phyloP scores from a whole-genome alignment of 1,140 invertebrate species.

The Drosophila punjabiensis region DNA sequence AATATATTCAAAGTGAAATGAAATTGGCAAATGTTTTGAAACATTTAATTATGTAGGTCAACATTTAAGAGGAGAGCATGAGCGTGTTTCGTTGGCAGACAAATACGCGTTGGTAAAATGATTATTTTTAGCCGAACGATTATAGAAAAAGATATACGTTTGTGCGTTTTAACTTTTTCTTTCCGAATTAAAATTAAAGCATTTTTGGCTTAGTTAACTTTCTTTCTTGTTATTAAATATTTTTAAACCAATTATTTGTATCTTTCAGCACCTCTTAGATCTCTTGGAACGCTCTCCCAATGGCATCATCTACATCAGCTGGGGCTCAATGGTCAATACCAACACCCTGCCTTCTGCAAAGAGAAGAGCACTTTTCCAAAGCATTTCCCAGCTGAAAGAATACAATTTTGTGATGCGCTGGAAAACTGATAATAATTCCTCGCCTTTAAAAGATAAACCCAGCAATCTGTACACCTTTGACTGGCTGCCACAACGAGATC shows the following conservation, averaged over 20 bases:
- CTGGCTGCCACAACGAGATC: conserved; percentile 90
- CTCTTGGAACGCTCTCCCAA: conserved; percentile 57
- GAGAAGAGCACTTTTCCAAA: conserved; percentile 87
- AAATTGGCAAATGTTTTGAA: conserved; percentile 7
- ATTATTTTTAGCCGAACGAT: conserved; percentile 1
- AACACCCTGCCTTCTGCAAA: conserved; percentile 87
- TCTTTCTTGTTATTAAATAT: too few relatives aligned
- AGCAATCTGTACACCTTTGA: conserved; percentile 88
- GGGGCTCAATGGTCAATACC: conserved; percentile 87
- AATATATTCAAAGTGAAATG: background rate
- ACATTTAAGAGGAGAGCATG: background rate
- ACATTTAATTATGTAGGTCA: conserved; percentile 16
- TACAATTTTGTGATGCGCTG: conserved; percentile 89
- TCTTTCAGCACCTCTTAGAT: conserved; percentile 68
- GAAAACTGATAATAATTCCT: conserved; percentile 86
- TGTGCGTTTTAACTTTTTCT: too few relatives aligned
- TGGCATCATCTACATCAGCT: conserved; percentile 81
- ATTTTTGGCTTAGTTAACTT: too few relatives aligned
- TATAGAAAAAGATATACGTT: too few relatives aligned
- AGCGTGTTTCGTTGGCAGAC: background rate
- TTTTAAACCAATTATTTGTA: too few relatives aligned
- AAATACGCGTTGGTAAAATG: conserved; percentile 1
- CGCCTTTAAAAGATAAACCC: conserved; percentile 84
- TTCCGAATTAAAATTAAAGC: too few relatives aligned
- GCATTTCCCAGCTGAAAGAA: conserved; percentile 85